Evolutionary conservation across 2,888 invertebrate genomes (phyloP).

Genomic region (Bembecia ichneumoniformis): DNA sequence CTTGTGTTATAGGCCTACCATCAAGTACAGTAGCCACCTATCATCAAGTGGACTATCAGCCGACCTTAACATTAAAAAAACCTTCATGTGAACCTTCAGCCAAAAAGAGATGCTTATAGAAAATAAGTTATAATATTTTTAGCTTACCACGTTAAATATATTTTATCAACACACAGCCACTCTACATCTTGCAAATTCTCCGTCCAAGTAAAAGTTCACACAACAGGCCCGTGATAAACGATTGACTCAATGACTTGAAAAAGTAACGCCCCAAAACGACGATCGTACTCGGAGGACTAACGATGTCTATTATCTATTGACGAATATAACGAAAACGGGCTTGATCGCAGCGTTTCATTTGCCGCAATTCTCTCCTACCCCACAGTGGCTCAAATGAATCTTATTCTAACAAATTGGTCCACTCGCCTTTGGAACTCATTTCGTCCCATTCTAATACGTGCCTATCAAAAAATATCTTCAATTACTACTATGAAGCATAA

Average conservation of each 20-base stretch:
- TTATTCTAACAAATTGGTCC: conserved; percentile 36
- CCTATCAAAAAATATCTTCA: neutral
- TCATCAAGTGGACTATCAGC: too few species aligned
- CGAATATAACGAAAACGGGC: conserved; percentile 33
- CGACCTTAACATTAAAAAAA: too few species aligned
- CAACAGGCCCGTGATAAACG: conserved; percentile 70
- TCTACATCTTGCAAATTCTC: conserved; percentile 25
- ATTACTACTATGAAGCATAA: too few species aligned
- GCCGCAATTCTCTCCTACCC: conserved; percentile 20
- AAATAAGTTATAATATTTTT: too few species aligned
- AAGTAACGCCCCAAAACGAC: conserved; percentile 61
- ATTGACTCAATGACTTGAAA: conserved; percentile 71
- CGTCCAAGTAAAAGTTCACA: conserved; percentile 55
- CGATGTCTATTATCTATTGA: conserved; percentile 58
- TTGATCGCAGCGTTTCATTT: conserved; percentile 35
- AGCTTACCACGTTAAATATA: too few species aligned
- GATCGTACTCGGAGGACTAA: conserved; percentile 48
- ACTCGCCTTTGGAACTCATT: neutral
- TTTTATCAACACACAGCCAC: conserved; percentile 7
- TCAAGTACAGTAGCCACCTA: too few species aligned
- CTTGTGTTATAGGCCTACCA: too few species aligned
- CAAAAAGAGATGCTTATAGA: too few species aligned
- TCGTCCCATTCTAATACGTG: neutral
- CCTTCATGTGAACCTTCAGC: too few species aligned
- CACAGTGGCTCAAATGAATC: conserved; percentile 30